Percentiles rank a stretch among this genome's conserved stretches.
These are phyloP conservation scores for Asobara japonica DNA, from an alignment of 1,140 invertebrate genomes.

Conservation along the genomic window DNA sequence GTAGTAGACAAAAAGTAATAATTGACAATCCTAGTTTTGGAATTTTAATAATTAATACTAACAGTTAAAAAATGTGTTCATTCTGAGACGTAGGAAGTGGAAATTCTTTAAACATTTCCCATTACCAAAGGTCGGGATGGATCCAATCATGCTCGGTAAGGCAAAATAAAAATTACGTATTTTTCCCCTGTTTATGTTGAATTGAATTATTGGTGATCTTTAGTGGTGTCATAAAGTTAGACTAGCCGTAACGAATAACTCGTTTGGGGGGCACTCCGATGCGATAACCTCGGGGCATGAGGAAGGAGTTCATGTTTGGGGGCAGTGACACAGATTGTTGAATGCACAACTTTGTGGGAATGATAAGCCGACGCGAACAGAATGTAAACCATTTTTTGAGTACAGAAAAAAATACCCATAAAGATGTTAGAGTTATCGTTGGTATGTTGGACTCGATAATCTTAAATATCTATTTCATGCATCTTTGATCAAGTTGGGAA, in stretches of 20 bases:
- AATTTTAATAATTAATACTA: no score
- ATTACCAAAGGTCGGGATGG: constrained; percentile 44
- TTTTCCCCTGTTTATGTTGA: background rate
- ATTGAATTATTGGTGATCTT: background rate
- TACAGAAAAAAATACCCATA: background rate
- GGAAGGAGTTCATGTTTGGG: constrained; percentile 1
- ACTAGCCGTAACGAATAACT: constrained; percentile 13
- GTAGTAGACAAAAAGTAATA: no score
- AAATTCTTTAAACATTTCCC: background rate
- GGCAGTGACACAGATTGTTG: constrained; percentile 25
- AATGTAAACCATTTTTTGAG: background rate
- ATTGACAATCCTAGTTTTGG: no score
- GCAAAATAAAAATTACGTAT: background rate
- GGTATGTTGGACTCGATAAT: no score
- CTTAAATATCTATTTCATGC: no score
- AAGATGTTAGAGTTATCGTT: no score
- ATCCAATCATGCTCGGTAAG: constrained; percentile 62
- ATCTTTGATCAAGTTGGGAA: no score
- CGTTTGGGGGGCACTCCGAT: background rate
- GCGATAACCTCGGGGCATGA: constrained; percentile 19
- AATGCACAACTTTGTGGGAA: background rate
- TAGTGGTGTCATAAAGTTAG: constrained; percentile 19
- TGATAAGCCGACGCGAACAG: background rate
- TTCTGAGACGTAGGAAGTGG: no score
- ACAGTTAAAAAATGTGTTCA: no score